Base-by-base conservation (phyloP, 2,888 invertebrate species). In the Dasypolia templi region DNA sequence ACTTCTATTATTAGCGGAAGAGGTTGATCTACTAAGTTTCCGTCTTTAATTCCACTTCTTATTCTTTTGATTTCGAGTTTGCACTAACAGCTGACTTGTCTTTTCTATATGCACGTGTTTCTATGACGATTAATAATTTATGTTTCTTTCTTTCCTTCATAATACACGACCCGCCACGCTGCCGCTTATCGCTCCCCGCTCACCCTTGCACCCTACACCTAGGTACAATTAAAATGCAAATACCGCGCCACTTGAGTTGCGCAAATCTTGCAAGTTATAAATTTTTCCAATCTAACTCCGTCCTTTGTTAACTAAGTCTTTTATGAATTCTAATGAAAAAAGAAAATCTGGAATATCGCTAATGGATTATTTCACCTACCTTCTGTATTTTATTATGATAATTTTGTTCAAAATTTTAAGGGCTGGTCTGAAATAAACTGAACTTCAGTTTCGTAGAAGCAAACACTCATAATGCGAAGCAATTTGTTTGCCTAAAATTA, bases 261-360 rank as follows among this genome's bases (percentile, higher is more conserved):
- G 91, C 89, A 90, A 91, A 92, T 91, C 91, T 92, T 90, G 88
- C 89, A 88, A 92, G 88, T 92, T 92, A 92, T 91, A 91, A 91
- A 90, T 92, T 93, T 92, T 92, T 93, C 91, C 91, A 91, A 92
- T 93, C 92, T 92, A 92, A 91, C 89, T 91, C 90, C 83, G 87
- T 86, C 87, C 88, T 87, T 90, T 89, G 89, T 88, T 91, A 89
- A 88, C 88, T 89, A 86, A 87, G 83, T 86, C 91, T 87, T 87
- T 88, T 86, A 86, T 84, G 86, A 89, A 83, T 86, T 86, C 85
- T 80, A 84, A 86, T 89, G 87, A 83, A 85, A 86, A 85, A 80
- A 71, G 74, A 84, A 86, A 86, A 81, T 80, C 86, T 82, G 75
- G 81, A 81, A 87, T 77, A 87, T 87, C 32, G 75, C 76, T 85